phyloP scores from a whole-genome alignment of 2,888 invertebrate species.

The Imbricaverruca yamaguchii region DNA sequence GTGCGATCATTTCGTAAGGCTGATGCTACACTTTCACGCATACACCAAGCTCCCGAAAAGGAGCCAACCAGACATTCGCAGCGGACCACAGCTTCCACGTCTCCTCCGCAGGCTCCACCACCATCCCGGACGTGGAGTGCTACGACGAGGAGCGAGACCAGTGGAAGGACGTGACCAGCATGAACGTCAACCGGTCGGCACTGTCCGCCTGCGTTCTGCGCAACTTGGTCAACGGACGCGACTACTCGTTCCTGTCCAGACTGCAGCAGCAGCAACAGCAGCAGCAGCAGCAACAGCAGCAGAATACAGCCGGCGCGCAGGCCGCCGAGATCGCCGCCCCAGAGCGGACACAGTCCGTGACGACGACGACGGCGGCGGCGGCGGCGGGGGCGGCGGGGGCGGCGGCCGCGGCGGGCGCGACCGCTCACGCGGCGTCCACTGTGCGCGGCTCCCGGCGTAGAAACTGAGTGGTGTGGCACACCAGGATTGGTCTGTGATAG shows the following conservation, averaged over 20 bases:
- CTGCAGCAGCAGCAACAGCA: conserved; percentile 18
- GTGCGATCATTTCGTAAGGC: too few relatives aligned
- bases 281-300: background rate
- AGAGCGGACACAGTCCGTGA: too few relatives aligned
- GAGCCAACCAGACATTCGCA: too few relatives aligned
- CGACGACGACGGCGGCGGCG: background rate
- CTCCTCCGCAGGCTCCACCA: conserved; percentile 52
- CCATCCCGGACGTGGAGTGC: conserved; percentile 67
- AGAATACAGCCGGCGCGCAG: background rate
- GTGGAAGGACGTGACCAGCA: conserved; percentile 63
- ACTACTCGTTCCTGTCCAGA: conserved; percentile 12
- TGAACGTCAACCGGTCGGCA: conserved; percentile 75
- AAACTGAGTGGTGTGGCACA: conserved; percentile 10
- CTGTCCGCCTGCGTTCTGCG: conserved; percentile 67
- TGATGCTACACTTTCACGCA: too few relatives aligned
- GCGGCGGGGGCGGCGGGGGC: background rate
- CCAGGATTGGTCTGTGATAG: background rate
- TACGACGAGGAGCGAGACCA: conserved; percentile 59
- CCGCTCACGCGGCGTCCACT: background rate
- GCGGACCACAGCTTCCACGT: too few relatives aligned
- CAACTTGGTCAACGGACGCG: conserved; percentile 37
- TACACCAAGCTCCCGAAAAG: too few relatives aligned
- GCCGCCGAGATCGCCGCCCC: too few relatives aligned
- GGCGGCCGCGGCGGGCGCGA: background rate
- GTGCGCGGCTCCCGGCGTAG: background rate